These are phyloP conservation scores for Poeciliopsis infans DNA, from an alignment of 2,797 vertebrate species.

Conservation along the genomic window DNA sequence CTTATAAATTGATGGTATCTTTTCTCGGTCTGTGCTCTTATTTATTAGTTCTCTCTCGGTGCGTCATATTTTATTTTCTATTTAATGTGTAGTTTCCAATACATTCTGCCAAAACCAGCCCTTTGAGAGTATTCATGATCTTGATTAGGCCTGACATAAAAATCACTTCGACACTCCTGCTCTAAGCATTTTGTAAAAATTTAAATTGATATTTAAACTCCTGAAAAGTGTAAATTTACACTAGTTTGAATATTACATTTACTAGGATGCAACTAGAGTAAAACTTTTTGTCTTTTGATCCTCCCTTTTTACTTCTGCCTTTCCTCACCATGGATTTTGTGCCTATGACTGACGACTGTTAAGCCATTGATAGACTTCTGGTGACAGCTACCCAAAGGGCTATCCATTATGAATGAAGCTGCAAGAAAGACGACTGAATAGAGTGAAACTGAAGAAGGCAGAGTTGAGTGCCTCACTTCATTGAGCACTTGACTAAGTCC, in stretches of 20 bases:
- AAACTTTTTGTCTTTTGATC: slow-evolving; percentile 1
- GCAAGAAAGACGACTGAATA: slow-evolving; percentile 83
- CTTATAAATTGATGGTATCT: too few relatives aligned
- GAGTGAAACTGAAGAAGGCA: slow-evolving; percentile 76
- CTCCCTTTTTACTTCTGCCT: slow-evolving; percentile 7
- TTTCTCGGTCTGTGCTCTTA: too few relatives aligned
- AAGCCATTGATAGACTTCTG: slow-evolving; percentile 65
- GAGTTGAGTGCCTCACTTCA: slow-evolving; percentile 73
- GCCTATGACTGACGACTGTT: slow-evolving; percentile 38
- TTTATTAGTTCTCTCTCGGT: too few relatives aligned
- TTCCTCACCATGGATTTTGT: slow-evolving; percentile 26
- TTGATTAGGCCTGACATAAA: neutral
- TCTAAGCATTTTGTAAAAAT: neutral
- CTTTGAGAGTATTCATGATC: neutral
- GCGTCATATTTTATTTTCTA: neutral
- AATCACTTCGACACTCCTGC: neutral
- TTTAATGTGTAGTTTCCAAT: neutral
- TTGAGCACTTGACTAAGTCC: slow-evolving; percentile 73
- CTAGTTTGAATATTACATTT: neutral
- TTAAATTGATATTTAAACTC: neutral
- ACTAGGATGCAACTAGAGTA: neutral
- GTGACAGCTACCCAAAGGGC: slow-evolving; percentile 72
- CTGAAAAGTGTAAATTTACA: neutral
- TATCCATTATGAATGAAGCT: slow-evolving; percentile 81
- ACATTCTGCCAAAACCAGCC: neutral